A percentile compares a stretch with the other conserved stretches of the same genome.
Evolutionary conservation across 35 echinoderm and acorn worm genomes (phyloP).

Genomic region (Eucidaris tribuloides): DNA sequence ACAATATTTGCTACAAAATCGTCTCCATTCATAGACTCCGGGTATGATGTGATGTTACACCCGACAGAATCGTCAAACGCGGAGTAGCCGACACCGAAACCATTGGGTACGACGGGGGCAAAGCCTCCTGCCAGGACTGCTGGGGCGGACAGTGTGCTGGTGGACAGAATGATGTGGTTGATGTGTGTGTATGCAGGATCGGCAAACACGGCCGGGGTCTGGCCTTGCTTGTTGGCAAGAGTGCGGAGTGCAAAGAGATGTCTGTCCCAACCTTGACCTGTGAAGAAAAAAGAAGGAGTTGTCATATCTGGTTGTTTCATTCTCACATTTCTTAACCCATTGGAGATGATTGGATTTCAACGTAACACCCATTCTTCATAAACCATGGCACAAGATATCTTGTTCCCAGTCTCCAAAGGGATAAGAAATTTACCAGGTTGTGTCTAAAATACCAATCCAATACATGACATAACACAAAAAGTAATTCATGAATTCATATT

Average conservation of each 20-base stretch:
- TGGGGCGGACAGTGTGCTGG: constrained; percentile 80
- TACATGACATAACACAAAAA: too few species aligned
- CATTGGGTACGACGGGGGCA: constrained; percentile 78
- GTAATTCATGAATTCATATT: too few species aligned
- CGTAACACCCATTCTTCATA: too few species aligned
- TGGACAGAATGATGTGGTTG: constrained; percentile 86
- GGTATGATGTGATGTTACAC: constrained; percentile 80
- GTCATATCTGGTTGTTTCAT: too few species aligned
- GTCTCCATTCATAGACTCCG: constrained; percentile 48
- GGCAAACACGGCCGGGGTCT: constrained; percentile 55
- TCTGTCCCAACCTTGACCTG: constrained; percentile 98
- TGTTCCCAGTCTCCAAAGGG: too few species aligned
- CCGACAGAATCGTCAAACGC: constrained; percentile 47
- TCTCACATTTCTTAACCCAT: too few species aligned
- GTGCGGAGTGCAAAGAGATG: constrained; percentile 84
- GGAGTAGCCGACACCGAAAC: constrained; percentile 84
- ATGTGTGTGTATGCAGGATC: constrained; percentile 82
- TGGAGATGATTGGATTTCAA: too few species aligned
- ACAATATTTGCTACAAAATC: constrained; percentile 80
- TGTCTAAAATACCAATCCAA: too few species aligned
- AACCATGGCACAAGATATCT: too few species aligned
- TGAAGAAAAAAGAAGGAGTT: neutral
- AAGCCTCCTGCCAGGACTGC: constrained; percentile 84
- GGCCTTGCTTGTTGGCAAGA: constrained; percentile 40
- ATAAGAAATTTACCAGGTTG: too few species aligned